Evolutionary conservation across 2,113 vertebrate species (phyloP).

Genomic region (Halichoerus grypus): DNA sequence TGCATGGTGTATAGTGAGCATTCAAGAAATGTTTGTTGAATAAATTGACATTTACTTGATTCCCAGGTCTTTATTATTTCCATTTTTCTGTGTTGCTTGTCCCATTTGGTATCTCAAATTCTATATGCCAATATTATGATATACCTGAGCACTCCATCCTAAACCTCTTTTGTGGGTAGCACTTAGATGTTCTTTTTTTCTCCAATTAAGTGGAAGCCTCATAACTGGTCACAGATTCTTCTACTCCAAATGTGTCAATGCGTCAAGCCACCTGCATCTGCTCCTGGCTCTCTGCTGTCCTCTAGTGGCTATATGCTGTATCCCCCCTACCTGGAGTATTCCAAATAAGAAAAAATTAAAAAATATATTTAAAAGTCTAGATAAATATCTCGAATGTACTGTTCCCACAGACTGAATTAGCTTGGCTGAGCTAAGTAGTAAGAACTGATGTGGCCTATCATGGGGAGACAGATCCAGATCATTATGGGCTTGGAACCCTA

Average conservation of each 20-base stretch:
- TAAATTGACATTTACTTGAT: neutral
- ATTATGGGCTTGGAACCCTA: neutral
- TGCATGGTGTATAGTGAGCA: neutral
- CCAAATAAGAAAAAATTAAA: neutral
- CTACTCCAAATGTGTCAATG: neutral
- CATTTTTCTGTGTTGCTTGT: neutral
- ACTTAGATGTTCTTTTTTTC: neutral
- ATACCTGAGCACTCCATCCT: neutral
- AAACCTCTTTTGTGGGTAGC: neutral
- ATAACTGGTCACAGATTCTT: neutral
- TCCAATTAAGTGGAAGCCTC: neutral
- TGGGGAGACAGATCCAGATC: neutral
- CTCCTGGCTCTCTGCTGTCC: conserved; percentile 52
- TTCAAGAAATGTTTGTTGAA: neutral
- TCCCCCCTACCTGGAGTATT: neutral
- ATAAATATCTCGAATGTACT: conserved; percentile 6
- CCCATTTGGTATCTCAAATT: neutral
- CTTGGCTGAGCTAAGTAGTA: neutral
- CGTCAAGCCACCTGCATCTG: neutral
- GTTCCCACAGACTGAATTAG: neutral
- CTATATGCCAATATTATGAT: neutral
- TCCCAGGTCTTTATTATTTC: neutral
- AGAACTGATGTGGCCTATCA: neutral
- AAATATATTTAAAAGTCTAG: neutral
- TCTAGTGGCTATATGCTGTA: conserved; percentile 3